Base-by-base conservation (phyloP, 2,113 vertebrate genomes). In the Suncus etruscus region DNA sequence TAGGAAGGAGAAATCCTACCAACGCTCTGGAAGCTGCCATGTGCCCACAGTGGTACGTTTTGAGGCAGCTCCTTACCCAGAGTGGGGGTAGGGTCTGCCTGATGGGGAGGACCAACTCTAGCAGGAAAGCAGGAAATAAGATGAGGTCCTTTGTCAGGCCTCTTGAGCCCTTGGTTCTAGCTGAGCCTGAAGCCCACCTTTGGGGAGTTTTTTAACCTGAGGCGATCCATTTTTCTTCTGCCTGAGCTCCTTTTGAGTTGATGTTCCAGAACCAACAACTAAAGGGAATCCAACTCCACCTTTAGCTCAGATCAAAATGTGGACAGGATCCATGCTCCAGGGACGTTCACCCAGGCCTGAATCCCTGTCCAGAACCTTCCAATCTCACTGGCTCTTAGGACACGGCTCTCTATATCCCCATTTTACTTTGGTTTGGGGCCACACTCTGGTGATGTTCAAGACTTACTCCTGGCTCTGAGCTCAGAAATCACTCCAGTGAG, bases 311-410 rank as follows among this genome's bases (percentile, higher is more conserved):
- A 10, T 7, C 65, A 66, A 25, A 25, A 66, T 29, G 27, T 25
- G 24, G 65, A 11, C 54, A 58, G 27, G 65, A 24, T 29, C 65
- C 27, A 25, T 27, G 24, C 65, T 66, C 24, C 65, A 10, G 65
- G 25, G 58, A 61, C 58, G 22, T 16, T 20, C 58, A 22, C 58
- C 24, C 6, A 10, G 65, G 63, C 69, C 72, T 7, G 63, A 14
- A 14, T 45, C 79, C 68, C 3, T 66, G 74, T 0, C 24, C 0
- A 32, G 75, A 8, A 20, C 2, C 15, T 50, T 31, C 47, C 47
- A 8, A 0, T 24, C 48, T 11, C 83, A 9, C 1, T 2, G 16
- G 47, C 61, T 65, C n/a, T 78, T 4, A 1, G 54, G 0, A 4
- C 0, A 0, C 39, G 27, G 70, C 1, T 20, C 68, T 32, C 24